A percentile compares a stretch with the other conserved stretches of the same genome.
Conservation (phyloP, 1,140 invertebrate species). For the Lutraria rhynchaena region DNA sequence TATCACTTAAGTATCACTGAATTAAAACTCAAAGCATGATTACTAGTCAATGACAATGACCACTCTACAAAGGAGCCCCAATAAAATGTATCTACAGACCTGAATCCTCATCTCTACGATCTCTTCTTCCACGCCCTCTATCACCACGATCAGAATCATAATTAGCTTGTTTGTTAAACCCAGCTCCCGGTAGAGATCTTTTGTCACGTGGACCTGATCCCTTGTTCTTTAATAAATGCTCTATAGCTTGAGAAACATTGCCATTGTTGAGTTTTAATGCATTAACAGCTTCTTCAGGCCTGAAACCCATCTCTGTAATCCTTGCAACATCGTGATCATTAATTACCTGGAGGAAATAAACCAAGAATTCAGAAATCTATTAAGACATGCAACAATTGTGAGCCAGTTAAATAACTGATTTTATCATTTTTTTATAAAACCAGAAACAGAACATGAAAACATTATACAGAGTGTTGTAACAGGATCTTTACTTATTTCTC, state of each 20-base stretch:
- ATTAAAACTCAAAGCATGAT: no score
- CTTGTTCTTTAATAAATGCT: conserved; percentile 57
- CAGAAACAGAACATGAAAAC: no score
- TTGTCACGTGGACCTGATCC: conserved; percentile 30
- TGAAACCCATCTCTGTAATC: conserved; percentile 91
- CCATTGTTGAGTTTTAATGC: conserved; percentile 88
- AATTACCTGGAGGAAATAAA: conserved; percentile 75
- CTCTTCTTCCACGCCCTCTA: conserved; percentile 37
- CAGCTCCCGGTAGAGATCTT: conserved; percentile 39
- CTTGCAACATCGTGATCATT: conserved; percentile 91
- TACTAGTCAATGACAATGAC: no score
- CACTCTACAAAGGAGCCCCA: no score
- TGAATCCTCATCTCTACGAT: conserved; percentile 41
- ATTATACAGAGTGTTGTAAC: no score
- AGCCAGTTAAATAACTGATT: no score
- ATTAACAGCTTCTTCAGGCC: conserved; percentile 89
- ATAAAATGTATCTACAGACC: conserved; percentile 10
- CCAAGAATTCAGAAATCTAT: no score
- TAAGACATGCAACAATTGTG: no score
- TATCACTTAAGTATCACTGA: no score
- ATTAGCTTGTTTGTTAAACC: conserved; percentile 21
- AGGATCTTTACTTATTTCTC: no score
- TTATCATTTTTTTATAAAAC: no score
- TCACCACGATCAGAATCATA: conserved; percentile 38
- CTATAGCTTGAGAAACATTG: conserved; percentile 88